These are phyloP conservation scores for Acropora yongei DNA, from an alignment of 64 coral and sea anemone genomes.

Conservation along the genomic window DNA sequence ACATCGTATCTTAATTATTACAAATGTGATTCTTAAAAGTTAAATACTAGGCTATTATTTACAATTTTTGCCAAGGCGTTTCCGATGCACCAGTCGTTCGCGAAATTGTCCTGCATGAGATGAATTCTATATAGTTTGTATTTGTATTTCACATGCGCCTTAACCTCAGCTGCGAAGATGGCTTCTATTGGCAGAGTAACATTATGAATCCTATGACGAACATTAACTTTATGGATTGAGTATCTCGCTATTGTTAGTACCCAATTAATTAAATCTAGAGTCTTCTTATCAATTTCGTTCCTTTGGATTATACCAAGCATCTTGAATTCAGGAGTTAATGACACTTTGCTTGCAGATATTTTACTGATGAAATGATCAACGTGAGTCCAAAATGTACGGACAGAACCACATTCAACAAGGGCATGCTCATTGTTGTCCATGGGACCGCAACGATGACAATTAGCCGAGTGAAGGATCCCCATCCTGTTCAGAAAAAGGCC, in stretches of 20 bases:
- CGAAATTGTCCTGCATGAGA: background rate
- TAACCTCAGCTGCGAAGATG: background rate
- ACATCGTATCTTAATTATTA: too few relatives aligned
- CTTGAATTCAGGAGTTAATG: background rate
- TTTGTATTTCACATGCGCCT: background rate
- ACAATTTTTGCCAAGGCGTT: too few relatives aligned
- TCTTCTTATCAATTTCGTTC: background rate
- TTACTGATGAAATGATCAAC: background rate
- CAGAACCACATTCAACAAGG: background rate
- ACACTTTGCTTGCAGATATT: background rate
- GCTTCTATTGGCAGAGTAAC: background rate
- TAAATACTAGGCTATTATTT: background rate
- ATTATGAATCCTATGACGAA: background rate
- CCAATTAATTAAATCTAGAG: background rate
- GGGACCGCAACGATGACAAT: background rate
- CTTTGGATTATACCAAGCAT: background rate
- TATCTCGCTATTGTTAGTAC: background rate
- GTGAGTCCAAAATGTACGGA: background rate
- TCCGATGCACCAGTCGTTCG: background rate
- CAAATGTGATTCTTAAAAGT: too few relatives aligned
- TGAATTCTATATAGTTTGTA: too few relatives aligned
- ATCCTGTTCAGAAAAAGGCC: background rate
- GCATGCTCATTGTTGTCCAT: background rate
- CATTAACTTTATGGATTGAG: background rate
- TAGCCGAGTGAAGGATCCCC: background rate